Evolutionary conservation across 2,113 vertebrate species (phyloP), one percentile per base, ranked within the genome.

Genomic region (Cromileptes altivelis): DNA sequence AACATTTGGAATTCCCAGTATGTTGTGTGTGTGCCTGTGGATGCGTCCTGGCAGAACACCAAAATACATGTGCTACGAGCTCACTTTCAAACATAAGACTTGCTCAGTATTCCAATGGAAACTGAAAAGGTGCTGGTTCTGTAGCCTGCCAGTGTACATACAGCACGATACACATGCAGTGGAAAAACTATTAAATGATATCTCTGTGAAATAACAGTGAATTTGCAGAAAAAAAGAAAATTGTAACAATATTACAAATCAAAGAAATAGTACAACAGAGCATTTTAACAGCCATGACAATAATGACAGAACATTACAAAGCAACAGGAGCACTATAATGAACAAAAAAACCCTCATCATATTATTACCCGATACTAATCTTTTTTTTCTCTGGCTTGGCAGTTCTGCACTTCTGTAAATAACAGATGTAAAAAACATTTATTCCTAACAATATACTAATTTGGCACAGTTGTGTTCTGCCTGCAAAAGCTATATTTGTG

Each of bases 31-130:
- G 42, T 57, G 58, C 21, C 18, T 17, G 4, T 62, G 72, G 50
- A 67, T 73, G 49, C 55, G 61, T 62, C 72, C 45, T 65, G 42
- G 67, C 69, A 40, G 33, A 27, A 67, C 9, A 87, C 6, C 56
- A 60, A 64, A 78, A 65, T 21, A 63, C 9, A 82, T 42, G 14
- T 70, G 42, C 10, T 52, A 56, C 21, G 4, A 60, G 13, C 47
- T 67, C 17, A 58, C 63, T 52, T 72, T 65, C 53, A 86, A 60
- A 52, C 40, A 74, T 63, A 74, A 77, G 47, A 80, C 61, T 33
- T 62, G 17, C 47, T 73, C 7, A 45, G 33, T 85, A 74, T 55
- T 75, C 45, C 21, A 65, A 18, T 65, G 63, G 57, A 82, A 14
- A 69, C 10, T 62, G 47, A 45, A 75, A 82, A 55, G 60, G 12